These are phyloP conservation scores for Napeogenes inachia DNA, from an alignment of 2,888 invertebrate genomes.

Conservation along the genomic window DNA sequence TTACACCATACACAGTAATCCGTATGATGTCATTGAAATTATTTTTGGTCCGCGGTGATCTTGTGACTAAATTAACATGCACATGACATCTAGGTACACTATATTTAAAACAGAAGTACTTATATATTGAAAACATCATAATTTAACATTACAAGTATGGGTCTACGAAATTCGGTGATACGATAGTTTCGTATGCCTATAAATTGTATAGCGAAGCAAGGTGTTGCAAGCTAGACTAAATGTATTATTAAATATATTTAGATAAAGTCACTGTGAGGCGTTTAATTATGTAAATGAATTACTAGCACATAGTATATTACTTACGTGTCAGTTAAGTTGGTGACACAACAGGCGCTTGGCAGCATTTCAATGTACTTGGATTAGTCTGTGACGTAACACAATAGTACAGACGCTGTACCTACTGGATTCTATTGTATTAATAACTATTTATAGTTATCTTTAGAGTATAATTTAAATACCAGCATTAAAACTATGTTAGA, in stretches of 20 bases:
- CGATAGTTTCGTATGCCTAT: no score
- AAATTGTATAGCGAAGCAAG: no score
- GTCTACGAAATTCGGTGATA: no score
- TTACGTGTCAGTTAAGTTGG: constrained; percentile 10
- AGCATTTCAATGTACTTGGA: constrained; percentile 20
- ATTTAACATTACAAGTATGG: no score
- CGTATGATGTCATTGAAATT: constrained; percentile 64
- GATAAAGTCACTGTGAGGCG: not conserved
- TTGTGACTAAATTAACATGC: constrained; percentile 24
- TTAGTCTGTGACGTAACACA: constrained; percentile 9
- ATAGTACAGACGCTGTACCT: not conserved
- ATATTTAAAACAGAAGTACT: no score
- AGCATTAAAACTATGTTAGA: no score
- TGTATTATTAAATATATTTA: no score
- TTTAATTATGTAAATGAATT: not conserved
- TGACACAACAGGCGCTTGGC: constrained; percentile 26
- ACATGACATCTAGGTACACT: not conserved
- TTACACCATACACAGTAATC: constrained; percentile 30
- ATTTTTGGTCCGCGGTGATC: constrained; percentile 52
- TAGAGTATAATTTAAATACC: no score
- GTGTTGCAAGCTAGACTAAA: no score
- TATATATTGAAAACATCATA: no score
- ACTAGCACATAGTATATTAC: not conserved
- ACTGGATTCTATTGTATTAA: no score
- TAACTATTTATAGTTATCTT: no score